Conservation (phyloP, 2,113 vertebrate species). For the Nothobranchius furzeri region DNA sequence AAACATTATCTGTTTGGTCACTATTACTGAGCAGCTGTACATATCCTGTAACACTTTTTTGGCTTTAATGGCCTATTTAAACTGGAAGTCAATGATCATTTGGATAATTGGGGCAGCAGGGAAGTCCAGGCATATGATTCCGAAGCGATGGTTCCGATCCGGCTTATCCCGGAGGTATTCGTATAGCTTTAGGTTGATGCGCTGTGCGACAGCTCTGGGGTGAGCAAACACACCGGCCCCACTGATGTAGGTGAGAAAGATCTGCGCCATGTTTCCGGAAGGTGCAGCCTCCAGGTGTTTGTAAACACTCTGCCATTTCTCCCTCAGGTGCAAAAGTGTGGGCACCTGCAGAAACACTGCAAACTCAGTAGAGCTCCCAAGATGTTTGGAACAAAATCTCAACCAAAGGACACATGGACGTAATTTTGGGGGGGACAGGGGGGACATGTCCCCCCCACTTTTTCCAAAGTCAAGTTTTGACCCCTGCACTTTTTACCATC, state of each 20-base stretch:
- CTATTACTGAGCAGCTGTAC: too few relatives aligned
- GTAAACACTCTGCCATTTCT: conserved; percentile 79
- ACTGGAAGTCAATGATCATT: conserved; percentile 81
- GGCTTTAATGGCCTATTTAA: conserved; percentile 22
- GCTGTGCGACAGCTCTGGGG: conserved; percentile 76
- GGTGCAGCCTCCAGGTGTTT: conserved; percentile 77
- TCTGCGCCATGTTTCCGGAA: conserved; percentile 55
- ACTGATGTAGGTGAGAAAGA: conserved; percentile 84
- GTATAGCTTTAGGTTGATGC: conserved; percentile 76
- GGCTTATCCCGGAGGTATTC: conserved; percentile 66
- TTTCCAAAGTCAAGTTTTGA: too few relatives aligned
- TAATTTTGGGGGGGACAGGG: too few relatives aligned
- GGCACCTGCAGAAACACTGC: conserved; percentile 69
- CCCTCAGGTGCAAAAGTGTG: conserved; percentile 61
- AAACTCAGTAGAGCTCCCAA: not conserved
- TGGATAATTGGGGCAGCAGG: conserved; percentile 75
- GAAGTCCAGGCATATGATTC: conserved; percentile 85
- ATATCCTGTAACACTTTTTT: too few relatives aligned
- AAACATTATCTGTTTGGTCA: too few relatives aligned
- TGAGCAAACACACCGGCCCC: conserved; percentile 81
- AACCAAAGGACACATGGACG: too few relatives aligned
- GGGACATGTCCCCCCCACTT: too few relatives aligned
- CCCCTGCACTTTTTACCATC: too few relatives aligned
- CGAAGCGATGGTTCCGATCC: conserved; percentile 67
- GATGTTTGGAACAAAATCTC: not conserved